Percentiles rank a stretch among this genome's conserved stretches.
These are phyloP conservation scores for Chelmon rostratus DNA, from an alignment of 2,797 vertebrate genomes.

Conservation along the genomic window DNA sequence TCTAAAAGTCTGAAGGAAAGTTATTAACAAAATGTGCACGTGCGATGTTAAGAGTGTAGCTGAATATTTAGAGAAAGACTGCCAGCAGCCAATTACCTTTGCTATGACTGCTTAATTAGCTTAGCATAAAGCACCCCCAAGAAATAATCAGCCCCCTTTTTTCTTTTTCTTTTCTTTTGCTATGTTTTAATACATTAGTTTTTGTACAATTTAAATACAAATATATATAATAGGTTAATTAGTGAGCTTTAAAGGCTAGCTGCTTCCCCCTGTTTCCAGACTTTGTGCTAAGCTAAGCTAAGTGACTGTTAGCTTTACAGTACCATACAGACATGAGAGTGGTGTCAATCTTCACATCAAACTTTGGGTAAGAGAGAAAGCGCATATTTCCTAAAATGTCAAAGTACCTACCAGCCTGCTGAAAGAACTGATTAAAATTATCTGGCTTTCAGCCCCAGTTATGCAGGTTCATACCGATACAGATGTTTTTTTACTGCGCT, in stretches of 20 bases:
- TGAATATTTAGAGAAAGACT: not conserved
- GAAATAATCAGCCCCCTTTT: too few species aligned
- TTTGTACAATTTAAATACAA: not conserved
- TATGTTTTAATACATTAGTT: not conserved
- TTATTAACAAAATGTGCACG: not conserved
- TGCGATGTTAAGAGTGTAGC: not conserved
- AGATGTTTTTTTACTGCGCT: constrained; percentile 19
- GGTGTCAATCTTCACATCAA: not conserved
- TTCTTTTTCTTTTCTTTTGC: not conserved
- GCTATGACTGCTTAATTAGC: not conserved
- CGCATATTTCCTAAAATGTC: not conserved
- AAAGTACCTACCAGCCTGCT: not conserved
- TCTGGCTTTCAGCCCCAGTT: constrained; percentile 24
- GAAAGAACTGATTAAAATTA: not conserved
- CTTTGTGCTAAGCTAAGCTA: not conserved
- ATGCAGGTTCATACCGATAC: constrained; percentile 28
- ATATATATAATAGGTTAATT: too few species aligned
- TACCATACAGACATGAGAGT: not conserved
- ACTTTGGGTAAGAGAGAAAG: not conserved
- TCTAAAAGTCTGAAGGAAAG: not conserved
- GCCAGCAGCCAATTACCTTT: not conserved
- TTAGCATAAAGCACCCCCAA: not conserved
- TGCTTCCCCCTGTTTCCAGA: too few species aligned
- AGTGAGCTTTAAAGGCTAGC: too few species aligned
- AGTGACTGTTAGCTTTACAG: not conserved